Evolutionary conservation across 2,113 vertebrate genomes (phyloP).

Genomic region (Heterocephalus glaber): DNA sequence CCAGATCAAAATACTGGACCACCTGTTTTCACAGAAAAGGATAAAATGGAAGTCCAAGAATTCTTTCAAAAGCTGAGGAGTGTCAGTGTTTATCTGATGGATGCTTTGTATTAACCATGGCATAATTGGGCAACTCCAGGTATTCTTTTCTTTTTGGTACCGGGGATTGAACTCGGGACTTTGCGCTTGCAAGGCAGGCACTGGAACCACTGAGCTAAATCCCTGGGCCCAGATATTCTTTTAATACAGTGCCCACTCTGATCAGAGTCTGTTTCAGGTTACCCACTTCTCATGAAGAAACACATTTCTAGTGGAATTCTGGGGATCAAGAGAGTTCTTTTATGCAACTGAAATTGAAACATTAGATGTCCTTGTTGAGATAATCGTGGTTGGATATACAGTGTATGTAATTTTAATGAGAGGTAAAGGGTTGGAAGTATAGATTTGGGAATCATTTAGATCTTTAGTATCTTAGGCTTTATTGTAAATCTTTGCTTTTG

Average conservation of each 20-base stretch:
- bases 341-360: background rate
- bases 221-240: background rate
- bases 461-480: background rate
- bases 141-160: no score
- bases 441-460: background rate
- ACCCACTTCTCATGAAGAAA: background rate
- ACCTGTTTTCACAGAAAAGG: background rate
- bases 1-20: background rate
- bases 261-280: background rate
- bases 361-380: background rate
- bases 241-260: background rate
- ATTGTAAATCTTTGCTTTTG: conserved; percentile 34
- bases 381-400: background rate
- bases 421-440: background rate
- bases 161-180: no score
- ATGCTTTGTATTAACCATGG: background rate
- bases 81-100: background rate
- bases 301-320: background rate
- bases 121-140: background rate
- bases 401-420: background rate
- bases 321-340: background rate
- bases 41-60: background rate
- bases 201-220: no score
- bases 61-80: background rate
- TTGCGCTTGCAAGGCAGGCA: no score